phyloP scores from a whole-genome alignment of 2,888 invertebrate genomes.

The Lycophotia porphyrea region DNA sequence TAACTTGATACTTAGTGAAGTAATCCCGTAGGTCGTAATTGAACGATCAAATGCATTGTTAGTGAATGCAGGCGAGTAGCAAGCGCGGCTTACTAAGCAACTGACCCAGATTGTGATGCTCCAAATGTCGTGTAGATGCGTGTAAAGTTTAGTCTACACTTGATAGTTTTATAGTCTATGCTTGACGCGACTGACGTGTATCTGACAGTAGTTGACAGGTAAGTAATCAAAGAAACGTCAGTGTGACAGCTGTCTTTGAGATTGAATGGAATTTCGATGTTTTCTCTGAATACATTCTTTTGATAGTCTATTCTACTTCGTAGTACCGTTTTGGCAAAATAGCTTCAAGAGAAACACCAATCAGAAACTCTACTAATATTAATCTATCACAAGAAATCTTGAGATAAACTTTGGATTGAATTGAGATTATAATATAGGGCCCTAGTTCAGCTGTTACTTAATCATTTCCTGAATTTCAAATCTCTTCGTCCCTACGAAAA shows the following conservation, averaged over 20 bases:
- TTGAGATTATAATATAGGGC: neutral
- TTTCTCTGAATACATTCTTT: neutral
- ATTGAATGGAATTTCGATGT: neutral
- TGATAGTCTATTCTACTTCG: neutral
- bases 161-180: constrained; percentile 59
- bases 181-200: constrained; percentile 49
- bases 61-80: constrained; percentile 52
- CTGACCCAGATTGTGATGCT: constrained; percentile 80
- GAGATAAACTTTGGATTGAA: neutral
- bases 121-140: constrained; percentile 82
- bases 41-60: constrained; percentile 66
- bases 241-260: constrained; percentile 23
- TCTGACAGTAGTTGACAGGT: constrained; percentile 43
- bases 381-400: neutral
- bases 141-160: constrained; percentile 80
- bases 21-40: constrained; percentile 64
- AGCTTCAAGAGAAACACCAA: neutral
- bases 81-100: constrained; percentile 82
- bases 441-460: constrained; percentile 17
- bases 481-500: constrained; percentile 1
- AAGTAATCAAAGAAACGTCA: constrained; percentile 25
- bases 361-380: neutral
- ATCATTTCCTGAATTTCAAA: constrained; percentile 32
- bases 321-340: neutral
- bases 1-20: constrained; percentile 24